Evolutionary conservation across 2,113 vertebrate genomes (phyloP), one percentile per base, ranked within the genome.

Genomic region (Triplophysa siluroides): DNA sequence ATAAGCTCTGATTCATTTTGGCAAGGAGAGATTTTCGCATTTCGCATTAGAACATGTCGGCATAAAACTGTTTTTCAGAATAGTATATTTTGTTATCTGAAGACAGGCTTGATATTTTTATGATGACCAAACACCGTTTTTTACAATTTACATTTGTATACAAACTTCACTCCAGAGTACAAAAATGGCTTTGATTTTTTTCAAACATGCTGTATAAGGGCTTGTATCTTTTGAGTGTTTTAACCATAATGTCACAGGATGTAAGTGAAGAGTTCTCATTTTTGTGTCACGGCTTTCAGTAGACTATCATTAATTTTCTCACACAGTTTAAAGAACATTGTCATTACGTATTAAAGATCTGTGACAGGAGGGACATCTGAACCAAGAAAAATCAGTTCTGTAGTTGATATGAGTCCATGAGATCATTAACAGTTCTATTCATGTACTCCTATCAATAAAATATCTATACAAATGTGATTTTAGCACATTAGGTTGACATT

Each of bases 1-100:
- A 60, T 21, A 41, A 50, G 26, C 41, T 64, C 60, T 76, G 73
- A 76, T 64, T 50, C 19, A 16, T 60, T 76, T 64, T 63, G 73
- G 60, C 60, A 50, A 47, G 13, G 43, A n/a, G 18, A 21, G 8
- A 43, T 74, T 43, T 61, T 14, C 16, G 13, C 29, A 62, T 45
- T 64, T 12, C 2, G 14, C 13, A 16, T 52, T 52, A 13, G 4
- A 52, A 18, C 0, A 18, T 38, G 6, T 38, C 6, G 7, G 50
- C 50, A 52, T 33, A 33, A 6, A 38, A 38, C 33, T 38, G 7
- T 52, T 52, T 52, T 18, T 52, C 16, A 52, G 4, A 18, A 52
- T 52, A 18, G 50, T 52, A n/a, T 9, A 9, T 21, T 21, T 58
- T 58, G 54, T 19, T 52, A 4, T 14, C 4, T 16, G 14, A 52